Conservation (phyloP, 2,888 invertebrate species). For the Eupithecia inturbata region DNA sequence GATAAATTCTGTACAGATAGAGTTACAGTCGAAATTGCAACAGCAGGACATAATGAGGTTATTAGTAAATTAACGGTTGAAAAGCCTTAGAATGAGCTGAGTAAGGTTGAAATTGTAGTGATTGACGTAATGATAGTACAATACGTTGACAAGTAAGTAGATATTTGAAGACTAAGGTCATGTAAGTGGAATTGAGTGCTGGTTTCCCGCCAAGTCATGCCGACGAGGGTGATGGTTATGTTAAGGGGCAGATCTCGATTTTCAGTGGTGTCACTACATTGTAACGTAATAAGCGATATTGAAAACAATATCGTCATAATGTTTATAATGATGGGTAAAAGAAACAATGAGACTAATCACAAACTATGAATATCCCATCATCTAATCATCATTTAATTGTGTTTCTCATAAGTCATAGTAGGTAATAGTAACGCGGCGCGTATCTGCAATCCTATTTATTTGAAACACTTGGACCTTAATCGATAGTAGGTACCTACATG, state of each 20-base stretch:
- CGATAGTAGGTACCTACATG: no score
- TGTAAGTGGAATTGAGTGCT: constrained; percentile 29
- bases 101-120: constrained; percentile 17
- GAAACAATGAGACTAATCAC: neutral
- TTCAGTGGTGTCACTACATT: neutral
- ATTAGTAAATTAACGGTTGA: constrained; percentile 14
- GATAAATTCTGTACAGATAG: constrained; percentile 13
- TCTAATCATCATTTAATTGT: no score
- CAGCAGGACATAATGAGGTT: constrained; percentile 15
- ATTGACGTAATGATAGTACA: constrained; percentile 26
- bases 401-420: no score
- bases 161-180: constrained; percentile 30
- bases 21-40: constrained; percentile 26
- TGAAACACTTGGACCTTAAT: no score
- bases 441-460: no score
- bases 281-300: neutral
- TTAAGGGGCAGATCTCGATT: neutral
- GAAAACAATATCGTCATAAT: neutral
- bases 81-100: neutral
- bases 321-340: neutral
- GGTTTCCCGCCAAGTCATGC: constrained; percentile 36
- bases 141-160: constrained; percentile 28
- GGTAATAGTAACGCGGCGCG: no score
- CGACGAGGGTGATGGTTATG: constrained; percentile 28
- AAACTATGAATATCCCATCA: neutral